Evolutionary conservation across 23 tunicate species (phyloP), one percentile per base, ranked within the genome.

Genomic region (Halocynthia aurantium): DNA sequence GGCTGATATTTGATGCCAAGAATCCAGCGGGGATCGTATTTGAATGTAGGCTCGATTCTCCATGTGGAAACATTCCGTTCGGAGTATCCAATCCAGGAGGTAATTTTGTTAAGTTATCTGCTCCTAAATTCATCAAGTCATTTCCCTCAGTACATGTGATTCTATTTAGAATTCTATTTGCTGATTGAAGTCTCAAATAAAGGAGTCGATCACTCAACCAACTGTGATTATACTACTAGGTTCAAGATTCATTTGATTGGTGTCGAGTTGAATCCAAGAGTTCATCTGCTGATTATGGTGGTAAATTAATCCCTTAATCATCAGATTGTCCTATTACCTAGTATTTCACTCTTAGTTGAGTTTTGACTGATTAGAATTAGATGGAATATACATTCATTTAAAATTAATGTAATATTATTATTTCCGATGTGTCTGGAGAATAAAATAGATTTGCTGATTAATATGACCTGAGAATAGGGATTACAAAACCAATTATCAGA

Each of bases 151-250:
- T 60, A n/a, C 4, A 17, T 4, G 2, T 69, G 5, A 44, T 51
- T 20, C 44, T 57, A 81, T 87, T 54, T 75, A 84, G 96, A 84
- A 76, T 89, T 69, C 76, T 89, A 69, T 70, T 21, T 89, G 13
- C 74, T 81, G 50, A 80, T 89, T 75, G 96, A 89, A 62, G 83
- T 73, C 8, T 89, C 96, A 21, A 89, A 83, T 81, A 75, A 70
- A 75, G 83, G 83, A n/a, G 96, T 89, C 7, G 96, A 89, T 81
- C 52, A 78, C 10, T 89, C 96, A 44, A 89, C 88, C 19, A 89
- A 89, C 54, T 89, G 96, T 80, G 96, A 89, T 80, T 89, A 85
- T 61, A 89, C 96, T 52, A 89, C 52, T 54, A 73, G 85, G 50
- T 89, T 89, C 71, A 64, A 56, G 44, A 66, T 89, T 31, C 88